These are phyloP conservation scores for Gymnopithys bicolor DNA, from an alignment of 2,797 vertebrate species.

Conservation along the genomic window DNA sequence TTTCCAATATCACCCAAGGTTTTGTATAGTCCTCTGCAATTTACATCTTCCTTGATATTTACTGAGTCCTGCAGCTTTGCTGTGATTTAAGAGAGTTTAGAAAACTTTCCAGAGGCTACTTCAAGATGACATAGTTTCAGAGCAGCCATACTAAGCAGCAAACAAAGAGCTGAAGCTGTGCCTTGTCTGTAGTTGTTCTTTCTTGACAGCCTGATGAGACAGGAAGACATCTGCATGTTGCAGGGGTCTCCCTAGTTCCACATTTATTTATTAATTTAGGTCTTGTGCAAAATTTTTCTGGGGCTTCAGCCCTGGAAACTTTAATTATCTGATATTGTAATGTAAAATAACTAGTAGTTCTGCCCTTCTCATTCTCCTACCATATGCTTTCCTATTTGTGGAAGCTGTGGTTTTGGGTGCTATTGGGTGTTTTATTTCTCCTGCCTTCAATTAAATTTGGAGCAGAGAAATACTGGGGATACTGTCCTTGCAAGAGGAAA, in stretches of 20 bases:
- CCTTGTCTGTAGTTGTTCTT: not conserved
- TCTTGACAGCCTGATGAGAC: not conserved
- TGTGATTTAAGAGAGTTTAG: not conserved
- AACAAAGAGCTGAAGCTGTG: not conserved
- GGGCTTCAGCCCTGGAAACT: not conserved
- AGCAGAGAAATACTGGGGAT: not conserved
- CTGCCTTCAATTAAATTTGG: not conserved
- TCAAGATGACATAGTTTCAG: not conserved
- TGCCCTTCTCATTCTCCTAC: not conserved
- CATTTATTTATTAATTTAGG: not conserved
- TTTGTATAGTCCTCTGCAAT: constrained; percentile 18
- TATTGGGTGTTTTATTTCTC: not conserved
- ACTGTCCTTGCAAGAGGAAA: not conserved
- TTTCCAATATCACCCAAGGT: constrained; percentile 37
- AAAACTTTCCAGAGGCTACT: not conserved
- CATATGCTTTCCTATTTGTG: not conserved
- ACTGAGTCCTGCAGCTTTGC: constrained; percentile 20
- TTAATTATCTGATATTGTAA: not conserved
- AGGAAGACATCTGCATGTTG: not conserved
- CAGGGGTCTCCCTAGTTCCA: not conserved
- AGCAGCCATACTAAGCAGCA: not conserved
- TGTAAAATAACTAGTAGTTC: not conserved
- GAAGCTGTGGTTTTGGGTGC: not conserved
- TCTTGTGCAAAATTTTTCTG: not conserved
- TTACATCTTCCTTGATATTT: constrained; percentile 9